Base-by-base conservation (phyloP, 2,797 vertebrate species). In the Chloroceryle amazona region DNA sequence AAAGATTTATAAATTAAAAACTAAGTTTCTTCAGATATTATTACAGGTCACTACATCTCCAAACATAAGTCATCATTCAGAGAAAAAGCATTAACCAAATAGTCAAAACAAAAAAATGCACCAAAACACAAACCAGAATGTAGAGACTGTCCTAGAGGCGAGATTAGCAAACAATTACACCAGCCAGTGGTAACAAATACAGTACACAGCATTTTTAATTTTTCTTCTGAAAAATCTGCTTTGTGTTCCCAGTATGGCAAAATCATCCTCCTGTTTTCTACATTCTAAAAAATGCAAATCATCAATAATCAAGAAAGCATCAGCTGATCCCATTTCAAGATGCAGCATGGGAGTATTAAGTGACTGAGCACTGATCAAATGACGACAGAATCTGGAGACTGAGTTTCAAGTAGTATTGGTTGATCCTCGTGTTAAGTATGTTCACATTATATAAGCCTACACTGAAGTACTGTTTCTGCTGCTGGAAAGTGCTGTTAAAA, bases 291-390 rank as follows among this genome's bases (percentile, higher is more conserved):
- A 89, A 85, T 61, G 73, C 37, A 78, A 94, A 96, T 63, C 68
- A 63, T 73, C 92, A 92, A 66, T 62, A 96, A 93, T 37, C 86
- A 68, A 94, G 57, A 83, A 16, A 89, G 29, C 46, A 72, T 91
- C 73, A 87, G 58, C 84, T 95, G 91, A 96, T 73, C 71, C 17
- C 14, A 6, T 96, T 94, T 97, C 65, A 86, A 85, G 80, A 66
- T 83, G 60, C 87, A 76, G 81, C 79, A 90, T 58, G 82, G 93
- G 70, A 89, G 83, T 89, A 95, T 94, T 92, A 94, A 90, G 92
- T 95, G 89, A 88, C 90, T 78, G 39, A 95, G 90, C 90, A 95
- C 35, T 96, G 89, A 96, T 94, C 95, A 94, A 95, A 96, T 92
- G 96, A 94, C 11, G 51, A 88, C 93, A 95, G 91, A 96, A 96